A percentile compares a stretch with the other conserved stretches of the same genome.
phyloP scores from a whole-genome alignment of 2,113 vertebrate genomes.

The Zeus faber region DNA sequence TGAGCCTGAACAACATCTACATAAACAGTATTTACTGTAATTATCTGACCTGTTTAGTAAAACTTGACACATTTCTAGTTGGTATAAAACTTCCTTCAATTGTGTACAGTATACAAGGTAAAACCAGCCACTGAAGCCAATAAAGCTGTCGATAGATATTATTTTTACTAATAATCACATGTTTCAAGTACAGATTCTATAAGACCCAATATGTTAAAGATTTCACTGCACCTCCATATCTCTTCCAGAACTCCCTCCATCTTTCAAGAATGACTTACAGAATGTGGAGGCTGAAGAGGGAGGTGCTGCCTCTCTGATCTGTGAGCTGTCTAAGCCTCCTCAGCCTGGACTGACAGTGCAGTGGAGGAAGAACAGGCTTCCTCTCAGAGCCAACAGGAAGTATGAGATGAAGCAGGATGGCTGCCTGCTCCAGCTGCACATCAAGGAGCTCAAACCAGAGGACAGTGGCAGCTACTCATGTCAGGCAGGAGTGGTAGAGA shows the following conservation, averaged over 20 bases:
- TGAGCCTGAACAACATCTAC: too few relatives aligned
- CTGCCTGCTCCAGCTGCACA: slow-evolving; percentile 62
- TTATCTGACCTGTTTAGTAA: too few relatives aligned
- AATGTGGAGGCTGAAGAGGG: slow-evolving; percentile 70
- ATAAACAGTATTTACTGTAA: too few relatives aligned
- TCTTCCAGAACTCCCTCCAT: slow-evolving; percentile 31
- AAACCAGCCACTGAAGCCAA: too few relatives aligned
- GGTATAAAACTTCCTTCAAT: too few relatives aligned
- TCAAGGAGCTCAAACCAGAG: slow-evolving; percentile 60
- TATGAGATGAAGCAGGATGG: slow-evolving; percentile 76
- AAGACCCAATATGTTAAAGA: neutral
- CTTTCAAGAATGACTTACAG: slow-evolving; percentile 72
- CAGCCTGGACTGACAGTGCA: slow-evolving; percentile 54
- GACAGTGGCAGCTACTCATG: slow-evolving; percentile 80
- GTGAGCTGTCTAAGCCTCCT: slow-evolving; percentile 68
- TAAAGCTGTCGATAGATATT: too few relatives aligned
- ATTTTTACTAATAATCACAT: too few relatives aligned
- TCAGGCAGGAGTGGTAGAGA: slow-evolving; percentile 67
- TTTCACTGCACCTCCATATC: neutral
- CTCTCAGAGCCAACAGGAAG: slow-evolving; percentile 61
- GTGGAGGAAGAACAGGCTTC: slow-evolving; percentile 73
- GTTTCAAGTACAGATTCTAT: too few relatives aligned
- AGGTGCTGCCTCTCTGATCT: slow-evolving; percentile 44
- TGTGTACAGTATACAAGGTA: too few relatives aligned
- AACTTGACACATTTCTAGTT: too few relatives aligned